A percentile compares a stretch with the other conserved stretches of the same genome.
These are phyloP conservation scores for Cynocephalus volans DNA, from an alignment of 2,113 vertebrate species.

Conservation along the genomic window DNA sequence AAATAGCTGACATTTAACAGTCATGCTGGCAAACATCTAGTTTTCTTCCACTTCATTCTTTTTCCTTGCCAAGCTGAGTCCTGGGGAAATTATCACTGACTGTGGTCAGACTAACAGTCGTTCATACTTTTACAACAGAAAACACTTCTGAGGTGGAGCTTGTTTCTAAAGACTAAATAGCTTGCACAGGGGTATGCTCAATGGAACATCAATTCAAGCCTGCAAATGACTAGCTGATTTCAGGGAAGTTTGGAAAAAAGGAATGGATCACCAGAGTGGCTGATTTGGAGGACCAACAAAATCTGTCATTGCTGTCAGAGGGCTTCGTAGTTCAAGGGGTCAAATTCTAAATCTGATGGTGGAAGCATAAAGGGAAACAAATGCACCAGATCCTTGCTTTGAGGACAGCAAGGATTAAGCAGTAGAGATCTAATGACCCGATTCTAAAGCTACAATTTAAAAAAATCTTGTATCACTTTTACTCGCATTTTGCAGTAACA, in stretches of 20 bases:
- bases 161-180: constrained; percentile 60
- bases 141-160: constrained; percentile 60
- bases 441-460: background rate
- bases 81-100: constrained; percentile 65
- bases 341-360: background rate
- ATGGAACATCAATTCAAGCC: constrained; percentile 47
- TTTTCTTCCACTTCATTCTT: constrained; percentile 79
- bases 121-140: constrained; percentile 69
- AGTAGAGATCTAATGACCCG: background rate
- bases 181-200: constrained; percentile 54
- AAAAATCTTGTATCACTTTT: background rate
- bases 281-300: constrained; percentile 32
- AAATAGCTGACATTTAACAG: constrained; percentile 78
- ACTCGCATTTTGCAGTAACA: constrained; percentile 26
- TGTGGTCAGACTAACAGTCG: constrained; percentile 40
- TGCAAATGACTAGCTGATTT: constrained; percentile 68
- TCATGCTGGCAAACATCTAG: constrained; percentile 72
- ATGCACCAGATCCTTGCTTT: background rate
- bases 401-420: background rate
- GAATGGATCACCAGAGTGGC: constrained; percentile 69
- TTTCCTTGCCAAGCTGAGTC: constrained; percentile 70
- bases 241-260: constrained; percentile 73
- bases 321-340: background rate
- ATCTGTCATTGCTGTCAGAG: background rate
- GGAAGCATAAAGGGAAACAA: background rate